Base-by-base conservation (phyloP, 2,797 vertebrate genomes). In the Falco novaeseelandiae region DNA sequence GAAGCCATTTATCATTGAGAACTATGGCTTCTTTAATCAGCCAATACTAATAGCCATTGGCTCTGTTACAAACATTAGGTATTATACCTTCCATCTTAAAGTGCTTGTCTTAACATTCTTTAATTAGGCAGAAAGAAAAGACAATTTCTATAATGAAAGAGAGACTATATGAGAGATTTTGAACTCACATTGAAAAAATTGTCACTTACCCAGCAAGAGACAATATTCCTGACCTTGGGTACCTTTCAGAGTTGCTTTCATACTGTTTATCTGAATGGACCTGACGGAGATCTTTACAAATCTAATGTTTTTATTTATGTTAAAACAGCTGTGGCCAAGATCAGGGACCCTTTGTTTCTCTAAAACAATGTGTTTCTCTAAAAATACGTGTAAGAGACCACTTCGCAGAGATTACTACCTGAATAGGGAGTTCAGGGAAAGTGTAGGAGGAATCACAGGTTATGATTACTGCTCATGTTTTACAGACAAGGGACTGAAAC, bases 1-100 rank as follows among this genome's bases (percentile, higher is more conserved):
- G 11, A 65, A 96, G 74, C 74, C 84, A 97, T 98, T 97, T 97
- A 95, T 98, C 96, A 97, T 89, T 5, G 51, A 97, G 87, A 97
- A 74, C 29, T 92, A 89, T 63, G 55, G 80, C 36, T 95, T 96
- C 87, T 97, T 96, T 97, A 95, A 97, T 97, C 95, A 97, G 78
- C 76, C 91, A 95, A 44, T 48, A 58, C 82, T 89, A 97, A 94
- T 51, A 87, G 83, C 48, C 70, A 90, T 71, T 97, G 95, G 63
- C 95, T 96, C 89, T 95, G 66, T 91, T 96, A 96, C 89, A 95
- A 96, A 58, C 81, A 96, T 76, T 92, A 88, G 65, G 80, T 77
- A 89, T 67, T n/a, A 83, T 65, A 84, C 65, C 61, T 93, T 97
- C 52, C 72, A 87, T 70, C 84, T 72, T 74, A 84, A 95, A 96